Evolutionary conservation across 2,888 invertebrate genomes (phyloP).

Genomic region (Drosophila villosipedis): DNA sequence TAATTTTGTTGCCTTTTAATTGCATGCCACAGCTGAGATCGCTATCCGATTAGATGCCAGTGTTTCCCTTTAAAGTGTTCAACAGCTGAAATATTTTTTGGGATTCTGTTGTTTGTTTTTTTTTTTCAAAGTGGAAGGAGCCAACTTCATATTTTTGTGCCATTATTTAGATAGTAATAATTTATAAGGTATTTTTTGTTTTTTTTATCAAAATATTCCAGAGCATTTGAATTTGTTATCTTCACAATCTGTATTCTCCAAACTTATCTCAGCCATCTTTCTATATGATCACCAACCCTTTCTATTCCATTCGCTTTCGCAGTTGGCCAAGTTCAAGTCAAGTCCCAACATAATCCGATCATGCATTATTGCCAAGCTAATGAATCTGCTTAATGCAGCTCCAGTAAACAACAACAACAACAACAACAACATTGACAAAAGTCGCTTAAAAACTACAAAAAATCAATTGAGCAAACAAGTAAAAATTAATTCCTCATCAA

Average conservation of each 20-base stretch:
- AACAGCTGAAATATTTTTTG: slow-evolving; percentile 5
- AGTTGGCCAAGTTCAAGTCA: slow-evolving; percentile 24
- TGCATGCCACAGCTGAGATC: slow-evolving; percentile 47
- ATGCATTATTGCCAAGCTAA: slow-evolving; percentile 79
- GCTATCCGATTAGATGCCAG: slow-evolving; percentile 17
- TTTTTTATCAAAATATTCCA: not conserved
- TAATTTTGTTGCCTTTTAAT: slow-evolving; percentile 77
- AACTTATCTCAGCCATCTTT: not conserved
- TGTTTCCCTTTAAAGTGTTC: slow-evolving; percentile 2
- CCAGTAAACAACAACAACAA: slow-evolving; percentile 42
- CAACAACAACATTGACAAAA: slow-evolving; percentile 23
- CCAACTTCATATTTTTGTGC: not conserved
- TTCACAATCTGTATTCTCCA: not conserved
- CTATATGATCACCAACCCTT: not conserved
- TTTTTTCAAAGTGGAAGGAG: not conserved
- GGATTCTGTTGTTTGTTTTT: not conserved
- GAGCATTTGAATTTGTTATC: not conserved
- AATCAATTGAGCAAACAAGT: slow-evolving; percentile 74
- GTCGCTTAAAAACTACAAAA: slow-evolving; percentile 46
- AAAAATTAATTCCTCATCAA: slow-evolving; percentile 78
- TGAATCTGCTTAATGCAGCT: slow-evolving; percentile 75
- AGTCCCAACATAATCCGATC: slow-evolving; percentile 69
- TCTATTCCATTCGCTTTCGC: slow-evolving; percentile 6
- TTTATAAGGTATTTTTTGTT: not conserved
- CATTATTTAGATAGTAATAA: not conserved